A percentile compares a stretch with the other conserved stretches of the same genome.
Evolutionary conservation across 2,888 invertebrate species (phyloP).

Genomic region (Candidula unifasciata): DNA sequence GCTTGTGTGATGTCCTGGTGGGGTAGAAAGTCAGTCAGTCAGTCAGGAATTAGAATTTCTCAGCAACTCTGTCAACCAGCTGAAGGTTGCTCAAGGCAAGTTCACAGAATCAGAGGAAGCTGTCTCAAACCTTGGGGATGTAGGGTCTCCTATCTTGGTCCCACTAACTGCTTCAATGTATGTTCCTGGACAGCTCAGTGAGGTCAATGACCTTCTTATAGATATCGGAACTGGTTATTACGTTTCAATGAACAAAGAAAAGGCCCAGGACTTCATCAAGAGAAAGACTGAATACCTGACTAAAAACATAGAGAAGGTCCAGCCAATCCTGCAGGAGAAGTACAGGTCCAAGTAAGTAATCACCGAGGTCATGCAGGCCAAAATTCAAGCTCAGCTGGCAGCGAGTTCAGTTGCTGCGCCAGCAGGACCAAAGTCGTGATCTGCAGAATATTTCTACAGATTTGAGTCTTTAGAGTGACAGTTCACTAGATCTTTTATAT

Average conservation of each 20-base stretch:
- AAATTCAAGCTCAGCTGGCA: slow-evolving; percentile 69
- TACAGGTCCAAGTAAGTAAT: slow-evolving; percentile 75
- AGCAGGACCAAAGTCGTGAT: too few relatives aligned
- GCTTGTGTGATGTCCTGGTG: too few relatives aligned
- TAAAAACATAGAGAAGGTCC: slow-evolving; percentile 96
- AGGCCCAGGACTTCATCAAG: slow-evolving; percentile 94
- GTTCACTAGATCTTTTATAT: too few relatives aligned
- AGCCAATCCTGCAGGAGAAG: slow-evolving; percentile 89
- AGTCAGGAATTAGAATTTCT: slow-evolving; percentile 89
- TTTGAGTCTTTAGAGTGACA: too few relatives aligned
- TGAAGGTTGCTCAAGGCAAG: slow-evolving; percentile 92
- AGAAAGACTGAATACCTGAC: slow-evolving; percentile 93
- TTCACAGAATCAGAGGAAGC: slow-evolving; percentile 91
- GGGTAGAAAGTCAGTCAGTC: too few relatives aligned
- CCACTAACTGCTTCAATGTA: slow-evolving; percentile 98
- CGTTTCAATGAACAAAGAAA: slow-evolving; percentile 90
- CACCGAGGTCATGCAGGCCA: slow-evolving; percentile 72
- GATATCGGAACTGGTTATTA: slow-evolving; percentile 98
- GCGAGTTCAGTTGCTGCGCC: slow-evolving; percentile 54
- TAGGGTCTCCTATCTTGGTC: slow-evolving; percentile 92
- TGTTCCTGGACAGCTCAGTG: slow-evolving; percentile 91
- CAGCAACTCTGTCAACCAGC: slow-evolving; percentile 91
- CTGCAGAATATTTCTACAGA: too few relatives aligned
- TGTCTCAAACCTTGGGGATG: slow-evolving; percentile 79
- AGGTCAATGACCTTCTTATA: slow-evolving; percentile 91